These are phyloP conservation scores for Pterostichus madidus DNA, from an alignment of 2,888 invertebrate species.

Conservation along the genomic window DNA sequence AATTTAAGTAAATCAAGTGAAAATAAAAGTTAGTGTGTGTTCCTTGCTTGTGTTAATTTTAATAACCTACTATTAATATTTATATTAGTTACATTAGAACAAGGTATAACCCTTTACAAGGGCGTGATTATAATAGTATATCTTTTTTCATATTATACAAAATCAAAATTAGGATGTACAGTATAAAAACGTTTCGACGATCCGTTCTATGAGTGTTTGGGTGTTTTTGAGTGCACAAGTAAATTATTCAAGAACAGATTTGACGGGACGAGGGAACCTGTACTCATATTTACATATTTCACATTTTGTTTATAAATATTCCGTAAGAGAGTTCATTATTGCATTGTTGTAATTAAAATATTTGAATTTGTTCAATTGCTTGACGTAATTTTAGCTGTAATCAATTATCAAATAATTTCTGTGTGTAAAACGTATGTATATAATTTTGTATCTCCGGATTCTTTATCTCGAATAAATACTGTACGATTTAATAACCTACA, in stretches of 20 bases:
- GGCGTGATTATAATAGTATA: slow-evolving; percentile 65
- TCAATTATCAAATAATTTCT: slow-evolving; percentile 3
- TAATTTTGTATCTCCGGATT: neutral
- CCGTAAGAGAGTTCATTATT: slow-evolving; percentile 12
- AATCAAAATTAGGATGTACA: slow-evolving; percentile 62
- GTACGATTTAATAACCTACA: slow-evolving; percentile 19
- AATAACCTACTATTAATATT: slow-evolving; percentile 67
- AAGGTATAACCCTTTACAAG: slow-evolving; percentile 65
- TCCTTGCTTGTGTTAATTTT: slow-evolving; percentile 42
- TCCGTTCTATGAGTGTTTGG: slow-evolving; percentile 34
- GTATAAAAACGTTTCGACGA: slow-evolving; percentile 62
- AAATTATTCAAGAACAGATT: slow-evolving; percentile 19
- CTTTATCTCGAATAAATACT: slow-evolving; percentile 8
- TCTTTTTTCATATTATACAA: slow-evolving; percentile 62
- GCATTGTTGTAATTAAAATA: slow-evolving; percentile 47
- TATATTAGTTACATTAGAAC: slow-evolving; percentile 67
- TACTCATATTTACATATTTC: slow-evolving; percentile 31
- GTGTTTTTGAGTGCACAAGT: slow-evolving; percentile 13
- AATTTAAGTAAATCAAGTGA: neutral
- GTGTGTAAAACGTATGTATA: neutral
- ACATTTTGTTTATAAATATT: slow-evolving; percentile 17
- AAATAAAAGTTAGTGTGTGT: neutral
- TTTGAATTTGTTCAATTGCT: slow-evolving; percentile 10
- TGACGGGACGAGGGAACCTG: neutral
- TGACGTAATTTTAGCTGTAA: neutral